These are phyloP conservation scores for Gobius niger DNA, from an alignment of 2,113 vertebrate genomes.

Conservation along the genomic window DNA sequence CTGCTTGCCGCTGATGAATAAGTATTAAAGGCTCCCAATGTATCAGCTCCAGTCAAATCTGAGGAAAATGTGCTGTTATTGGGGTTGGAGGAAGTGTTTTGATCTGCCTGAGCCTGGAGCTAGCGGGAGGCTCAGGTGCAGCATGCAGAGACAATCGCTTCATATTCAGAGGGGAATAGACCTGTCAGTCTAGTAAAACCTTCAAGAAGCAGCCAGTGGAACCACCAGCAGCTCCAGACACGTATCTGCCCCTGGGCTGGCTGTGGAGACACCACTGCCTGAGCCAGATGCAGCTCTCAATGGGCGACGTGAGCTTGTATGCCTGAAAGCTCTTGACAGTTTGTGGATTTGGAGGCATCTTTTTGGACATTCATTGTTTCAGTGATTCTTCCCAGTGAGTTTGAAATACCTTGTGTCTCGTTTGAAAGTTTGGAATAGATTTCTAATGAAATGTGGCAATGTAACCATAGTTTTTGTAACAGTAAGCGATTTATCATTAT, in stretches of 20 bases:
- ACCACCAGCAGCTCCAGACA: slow-evolving; percentile 50
- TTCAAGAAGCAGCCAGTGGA: slow-evolving; percentile 60
- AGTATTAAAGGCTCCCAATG: slow-evolving; percentile 26
- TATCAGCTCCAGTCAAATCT: slow-evolving; percentile 15
- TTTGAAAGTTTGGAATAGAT: neutral
- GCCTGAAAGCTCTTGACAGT: slow-evolving; percentile 9
- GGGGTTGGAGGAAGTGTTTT: slow-evolving; percentile 37
- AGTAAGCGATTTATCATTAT: no score
- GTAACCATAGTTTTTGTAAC: no score
- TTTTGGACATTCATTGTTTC: slow-evolving; percentile 23
- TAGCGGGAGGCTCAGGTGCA: slow-evolving; percentile 64
- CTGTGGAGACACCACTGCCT: slow-evolving; percentile 31
- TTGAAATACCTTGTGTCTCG: neutral
- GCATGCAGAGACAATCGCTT: slow-evolving; percentile 63
- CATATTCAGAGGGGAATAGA: slow-evolving; percentile 59
- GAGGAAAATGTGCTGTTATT: slow-evolving; percentile 39
- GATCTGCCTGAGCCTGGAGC: slow-evolving; percentile 27
- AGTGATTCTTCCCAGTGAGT: slow-evolving; percentile 1
- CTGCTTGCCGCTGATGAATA: slow-evolving; percentile 6
- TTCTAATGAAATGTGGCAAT: neutral
- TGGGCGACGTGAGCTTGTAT: slow-evolving; percentile 8
- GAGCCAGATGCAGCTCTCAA: slow-evolving; percentile 22
- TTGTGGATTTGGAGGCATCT: slow-evolving; percentile 14
- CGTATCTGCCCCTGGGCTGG: slow-evolving; percentile 46
- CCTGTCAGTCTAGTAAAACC: slow-evolving; percentile 63